Evolutionary conservation across 2,888 invertebrate genomes (phyloP), one percentile per base, ranked within the genome.

Genomic region (Lasioglossum figueresi): DNA sequence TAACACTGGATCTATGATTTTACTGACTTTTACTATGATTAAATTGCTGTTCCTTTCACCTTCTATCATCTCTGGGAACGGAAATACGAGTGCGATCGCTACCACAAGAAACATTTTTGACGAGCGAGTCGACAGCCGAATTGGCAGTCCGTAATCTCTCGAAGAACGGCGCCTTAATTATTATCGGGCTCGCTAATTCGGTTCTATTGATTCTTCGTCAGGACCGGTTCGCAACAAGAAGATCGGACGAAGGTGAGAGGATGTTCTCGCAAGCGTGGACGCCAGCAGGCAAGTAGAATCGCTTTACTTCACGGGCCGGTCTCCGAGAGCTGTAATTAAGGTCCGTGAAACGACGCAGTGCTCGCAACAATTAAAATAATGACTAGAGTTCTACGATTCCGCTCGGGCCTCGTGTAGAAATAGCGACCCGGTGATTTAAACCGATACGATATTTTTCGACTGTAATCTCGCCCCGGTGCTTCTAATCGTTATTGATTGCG

Each of bases 281-380:
- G 89, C 89, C 89, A 87, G 79, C 85, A 87, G 88, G 81, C 88
- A 88, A 88, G 88, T 88, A 86, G 87, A 91, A 86, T 91, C 90
- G 88, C 81, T 91, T 90, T 87, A 85, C 89, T 90, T 89, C 89
- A 83, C 74, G n/a, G 27, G 86, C 83, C 83, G 84, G 81, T 63
- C 66, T 76, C 75, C 85, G 84, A 88, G 89, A 87, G 89, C 80
- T 91, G 91, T 93, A 93, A 93, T 93, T 93, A 93, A 92, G 90
- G 90, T 84, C 79, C 79, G 31, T 86, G 81, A 88, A 91, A 87
- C 87, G 87, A 82, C 87, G 88, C 85, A 84, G 88, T 86, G 82
- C 83, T 87, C 85, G 86, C 79, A 93, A 93, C 91, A 92, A 93
- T 93, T 93, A 93, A 93, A 93, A 92, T 93, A 93, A 93, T 92